A percentile compares a stretch with the other conserved stretches of the same genome.
phyloP scores from a whole-genome alignment of 92 coral and sea anemone species.

The Bergia sp. region DNA sequence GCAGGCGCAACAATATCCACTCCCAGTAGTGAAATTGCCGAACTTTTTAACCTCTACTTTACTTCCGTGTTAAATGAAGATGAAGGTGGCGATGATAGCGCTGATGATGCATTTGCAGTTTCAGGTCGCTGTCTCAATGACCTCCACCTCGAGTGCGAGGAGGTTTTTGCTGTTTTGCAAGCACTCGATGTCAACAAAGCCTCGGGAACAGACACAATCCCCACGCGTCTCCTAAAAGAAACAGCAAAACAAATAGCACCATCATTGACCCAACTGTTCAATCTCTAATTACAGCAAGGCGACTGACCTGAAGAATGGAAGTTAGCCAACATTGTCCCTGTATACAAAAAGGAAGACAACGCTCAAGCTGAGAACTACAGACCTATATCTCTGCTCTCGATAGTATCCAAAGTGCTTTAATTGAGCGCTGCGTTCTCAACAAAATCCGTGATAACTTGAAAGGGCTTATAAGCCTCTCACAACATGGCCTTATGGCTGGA shows the following conservation, averaged over 20 bases:
- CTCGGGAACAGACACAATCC: background rate
- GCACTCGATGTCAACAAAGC: no score
- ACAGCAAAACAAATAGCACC: background rate
- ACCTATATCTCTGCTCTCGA: background rate
- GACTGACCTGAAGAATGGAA: no score
- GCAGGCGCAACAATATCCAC: no score
- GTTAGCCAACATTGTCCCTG: background rate
- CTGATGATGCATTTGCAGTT: background rate
- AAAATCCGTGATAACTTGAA: no score
- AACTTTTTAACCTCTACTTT: slow-evolving; percentile 52
- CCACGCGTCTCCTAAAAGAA: background rate
- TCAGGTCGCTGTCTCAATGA: background rate
- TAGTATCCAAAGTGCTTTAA: background rate
- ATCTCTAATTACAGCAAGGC: background rate
- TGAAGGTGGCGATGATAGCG: no score
- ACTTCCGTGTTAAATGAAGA: slow-evolving; percentile 41
- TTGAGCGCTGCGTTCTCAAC: no score
- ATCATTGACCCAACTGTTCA: background rate
- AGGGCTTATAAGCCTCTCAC: no score
- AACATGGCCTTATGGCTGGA: no score
- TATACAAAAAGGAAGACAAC: background rate
- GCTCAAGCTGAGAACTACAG: background rate
- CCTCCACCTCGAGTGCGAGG: background rate
- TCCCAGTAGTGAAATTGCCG: slow-evolving; percentile 49
- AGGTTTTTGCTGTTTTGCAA: background rate